These are phyloP conservation scores for Sus scrofa DNA, from an alignment of 2,113 vertebrate species.

Conservation along the genomic window T2T-Sscrofa CM000824.6:60262001-60262500, in stretches of 20 bases:
- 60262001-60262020: background rate
- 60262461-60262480: background rate
- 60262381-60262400: background rate
- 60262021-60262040: background rate
- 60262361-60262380: background rate
- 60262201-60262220: background rate
- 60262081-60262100: background rate
- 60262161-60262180: background rate
- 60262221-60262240: background rate
- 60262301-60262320: background rate
- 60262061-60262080: background rate
- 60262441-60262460: background rate
- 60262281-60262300: background rate
- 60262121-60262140: background rate
- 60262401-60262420: rapidly evolving
- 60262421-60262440: rapidly evolving
- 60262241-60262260: background rate
- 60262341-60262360: background rate
- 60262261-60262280: background rate
- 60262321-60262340: background rate
- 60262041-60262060: slow-evolving; percentile 1
- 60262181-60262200: background rate
- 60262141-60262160: slow-evolving; percentile 3
- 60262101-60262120: background rate
- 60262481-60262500: background rate